Evolutionary conservation across 2,113 vertebrate species (phyloP).

Genomic region (Parotia lawesii): DNA sequence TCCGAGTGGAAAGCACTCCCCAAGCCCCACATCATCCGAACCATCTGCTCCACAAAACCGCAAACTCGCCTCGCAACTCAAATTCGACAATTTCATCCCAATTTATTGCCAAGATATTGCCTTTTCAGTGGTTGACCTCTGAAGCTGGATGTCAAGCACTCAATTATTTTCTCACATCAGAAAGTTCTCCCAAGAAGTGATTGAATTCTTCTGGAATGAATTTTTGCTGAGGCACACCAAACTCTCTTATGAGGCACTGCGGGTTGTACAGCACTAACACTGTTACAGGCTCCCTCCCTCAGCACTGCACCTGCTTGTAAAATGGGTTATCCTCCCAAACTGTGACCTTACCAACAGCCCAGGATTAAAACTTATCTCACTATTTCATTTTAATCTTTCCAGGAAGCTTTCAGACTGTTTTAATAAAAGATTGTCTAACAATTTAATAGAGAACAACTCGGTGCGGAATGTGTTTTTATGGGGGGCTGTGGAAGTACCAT

Average conservation of each 20-base stretch:
- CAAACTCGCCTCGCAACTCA: background rate
- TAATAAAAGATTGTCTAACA: slow-evolving; percentile 13
- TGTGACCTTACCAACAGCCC: background rate
- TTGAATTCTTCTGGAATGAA: slow-evolving; percentile 66
- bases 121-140: slow-evolving; percentile 69
- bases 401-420: slow-evolving; percentile 26
- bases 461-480: background rate
- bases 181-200: slow-evolving; percentile 64
- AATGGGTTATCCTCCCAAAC: slow-evolving; percentile 27
- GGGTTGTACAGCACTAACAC: slow-evolving; percentile 11
- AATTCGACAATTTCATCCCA: slow-evolving; percentile 63
- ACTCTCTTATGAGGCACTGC: background rate
- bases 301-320: background rate
- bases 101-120: slow-evolving; percentile 68
- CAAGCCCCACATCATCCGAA: slow-evolving; percentile 15
- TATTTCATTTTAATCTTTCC: slow-evolving; percentile 52
- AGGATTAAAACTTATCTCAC: slow-evolving; percentile 2
- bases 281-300: background rate
- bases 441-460: slow-evolving; percentile 8
- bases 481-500: background rate
- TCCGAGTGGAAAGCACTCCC: background rate
- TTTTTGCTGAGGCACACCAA: slow-evolving; percentile 35
- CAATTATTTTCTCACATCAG: slow-evolving; percentile 72
- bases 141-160: slow-evolving; percentile 70
- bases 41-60: slow-evolving; percentile 35